These are phyloP conservation scores for Dermatemys mawii DNA, from an alignment of 2,113 vertebrate genomes.

Conservation along the genomic window DNA sequence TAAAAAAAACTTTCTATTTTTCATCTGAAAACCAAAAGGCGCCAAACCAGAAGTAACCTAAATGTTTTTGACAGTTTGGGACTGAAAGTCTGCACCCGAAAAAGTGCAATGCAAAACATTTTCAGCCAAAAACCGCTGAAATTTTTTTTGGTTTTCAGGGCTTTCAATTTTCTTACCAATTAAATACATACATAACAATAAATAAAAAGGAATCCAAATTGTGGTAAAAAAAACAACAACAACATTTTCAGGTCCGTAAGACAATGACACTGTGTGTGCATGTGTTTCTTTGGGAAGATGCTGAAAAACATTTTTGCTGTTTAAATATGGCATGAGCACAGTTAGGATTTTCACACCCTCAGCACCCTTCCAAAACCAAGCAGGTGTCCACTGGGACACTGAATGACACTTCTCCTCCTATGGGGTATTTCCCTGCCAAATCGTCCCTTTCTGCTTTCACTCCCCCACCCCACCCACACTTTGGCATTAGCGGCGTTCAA, in stretches of 20 bases:
- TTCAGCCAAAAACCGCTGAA: conserved; percentile 20
- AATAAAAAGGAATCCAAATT: fast-evolving
- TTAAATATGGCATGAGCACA: not conserved
- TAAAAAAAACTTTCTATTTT: not conserved
- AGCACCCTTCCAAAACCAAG: not conserved
- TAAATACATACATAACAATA: too few species aligned
- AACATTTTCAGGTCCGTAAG: conserved; percentile 41
- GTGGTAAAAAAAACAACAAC: not conserved
- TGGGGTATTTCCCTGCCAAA: not conserved
- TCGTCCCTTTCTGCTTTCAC: not conserved
- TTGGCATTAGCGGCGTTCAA: fast-evolving
- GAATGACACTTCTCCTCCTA: not conserved
- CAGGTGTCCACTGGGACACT: not conserved
- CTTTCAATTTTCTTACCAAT: not conserved
- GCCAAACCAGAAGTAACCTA: fast-evolving
- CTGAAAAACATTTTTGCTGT: conserved; percentile 14
- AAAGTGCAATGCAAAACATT: not conserved
- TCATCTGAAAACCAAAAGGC: not conserved
- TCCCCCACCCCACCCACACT: fast-evolving
- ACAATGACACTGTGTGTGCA: not conserved
- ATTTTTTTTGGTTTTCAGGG: not conserved
- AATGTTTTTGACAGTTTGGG: not conserved
- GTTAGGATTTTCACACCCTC: not conserved
- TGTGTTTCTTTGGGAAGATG: not conserved
- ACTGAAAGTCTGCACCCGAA: not conserved